Percentiles rank a stretch among this genome's conserved stretches.
Evolutionary conservation across 2,113 vertebrate species (phyloP).

Genomic region (Pleuronectes platessa): DNA sequence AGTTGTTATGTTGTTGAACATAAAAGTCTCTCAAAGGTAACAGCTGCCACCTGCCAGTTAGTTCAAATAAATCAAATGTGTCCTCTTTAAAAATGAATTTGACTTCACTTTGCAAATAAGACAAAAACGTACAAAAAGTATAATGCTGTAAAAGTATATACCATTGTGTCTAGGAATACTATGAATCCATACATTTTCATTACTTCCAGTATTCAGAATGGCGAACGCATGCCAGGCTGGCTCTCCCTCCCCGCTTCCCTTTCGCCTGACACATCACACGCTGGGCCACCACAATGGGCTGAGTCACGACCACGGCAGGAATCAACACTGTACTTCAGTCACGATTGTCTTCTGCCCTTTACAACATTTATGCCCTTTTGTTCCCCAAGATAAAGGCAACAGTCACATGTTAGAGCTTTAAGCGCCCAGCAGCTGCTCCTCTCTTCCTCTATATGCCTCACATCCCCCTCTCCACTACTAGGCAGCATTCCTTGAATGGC

Average conservation of each 20-base stretch:
- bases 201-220: constrained; percentile 25
- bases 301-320: constrained; percentile 69
- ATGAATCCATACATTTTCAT: constrained; percentile 13
- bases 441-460: constrained; percentile 59
- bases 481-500: constrained; percentile 57
- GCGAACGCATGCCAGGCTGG: constrained; percentile 50
- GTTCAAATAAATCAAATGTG: constrained; percentile 18
- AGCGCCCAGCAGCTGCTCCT: constrained; percentile 81
- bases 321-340: constrained; percentile 78
- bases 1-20: neutral
- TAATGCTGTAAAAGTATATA: constrained; percentile 8
- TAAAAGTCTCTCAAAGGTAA: constrained; percentile 1
- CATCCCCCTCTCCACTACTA: constrained; percentile 56
- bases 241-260: constrained; percentile 45
- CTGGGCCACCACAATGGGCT: constrained; percentile 76
- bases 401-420: constrained; percentile 81
- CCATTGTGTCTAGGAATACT: neutral
- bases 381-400: constrained; percentile 81
- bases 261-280: constrained; percentile 72
- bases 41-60: constrained; percentile 2
- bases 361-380: constrained; percentile 78
- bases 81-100: constrained; percentile 3
- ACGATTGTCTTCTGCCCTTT: constrained; percentile 79
- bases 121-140: neutral
- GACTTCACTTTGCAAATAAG: neutral